phyloP scores from a whole-genome alignment of 2,113 vertebrate genomes.

The Oryzias woworae region DNA sequence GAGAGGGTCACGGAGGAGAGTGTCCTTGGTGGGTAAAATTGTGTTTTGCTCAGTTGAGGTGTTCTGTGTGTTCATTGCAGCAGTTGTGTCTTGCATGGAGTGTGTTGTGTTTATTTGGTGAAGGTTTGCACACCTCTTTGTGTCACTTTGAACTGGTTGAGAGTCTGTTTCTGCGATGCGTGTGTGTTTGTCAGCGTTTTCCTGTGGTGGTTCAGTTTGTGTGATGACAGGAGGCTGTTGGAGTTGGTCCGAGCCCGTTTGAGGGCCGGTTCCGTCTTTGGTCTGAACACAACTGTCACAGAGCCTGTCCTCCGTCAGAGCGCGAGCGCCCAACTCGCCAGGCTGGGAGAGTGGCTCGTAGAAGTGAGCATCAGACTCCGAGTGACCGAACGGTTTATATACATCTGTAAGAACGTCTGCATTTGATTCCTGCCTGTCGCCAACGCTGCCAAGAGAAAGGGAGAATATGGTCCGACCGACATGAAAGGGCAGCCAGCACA shows the following conservation, averaged over 20 bases:
- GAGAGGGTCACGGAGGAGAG: slow-evolving; percentile 2
- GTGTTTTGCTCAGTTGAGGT: not conserved
- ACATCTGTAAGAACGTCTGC: not conserved
- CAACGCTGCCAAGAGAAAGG: slow-evolving; percentile 49
- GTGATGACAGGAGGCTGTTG: not conserved
- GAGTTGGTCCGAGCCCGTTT: not conserved
- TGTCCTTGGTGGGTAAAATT: not conserved
- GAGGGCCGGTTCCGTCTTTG: not conserved
- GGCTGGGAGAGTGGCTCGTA: not conserved
- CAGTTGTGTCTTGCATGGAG: no score
- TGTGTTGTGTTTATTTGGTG: no score
- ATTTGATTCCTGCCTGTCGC: slow-evolving; percentile 30
- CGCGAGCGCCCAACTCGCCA: not conserved
- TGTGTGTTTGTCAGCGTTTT: not conserved
- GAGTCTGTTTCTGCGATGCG: not conserved
- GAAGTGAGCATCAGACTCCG: not conserved
- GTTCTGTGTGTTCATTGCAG: not conserved
- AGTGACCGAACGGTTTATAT: not conserved
- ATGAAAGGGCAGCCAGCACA: slow-evolving; percentile 83
- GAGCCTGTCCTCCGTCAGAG: not conserved
- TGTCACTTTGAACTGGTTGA: not conserved
- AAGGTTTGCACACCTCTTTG: not conserved
- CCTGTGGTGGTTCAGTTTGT: not conserved
- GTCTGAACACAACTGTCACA: slow-evolving; percentile 1
- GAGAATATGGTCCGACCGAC: slow-evolving; percentile 78